Percentiles rank a stretch among this genome's conserved stretches.
These are phyloP conservation scores for Dendrocincla tyrannina DNA, from an alignment of 2,797 vertebrate species.

Conservation along the genomic window DNA sequence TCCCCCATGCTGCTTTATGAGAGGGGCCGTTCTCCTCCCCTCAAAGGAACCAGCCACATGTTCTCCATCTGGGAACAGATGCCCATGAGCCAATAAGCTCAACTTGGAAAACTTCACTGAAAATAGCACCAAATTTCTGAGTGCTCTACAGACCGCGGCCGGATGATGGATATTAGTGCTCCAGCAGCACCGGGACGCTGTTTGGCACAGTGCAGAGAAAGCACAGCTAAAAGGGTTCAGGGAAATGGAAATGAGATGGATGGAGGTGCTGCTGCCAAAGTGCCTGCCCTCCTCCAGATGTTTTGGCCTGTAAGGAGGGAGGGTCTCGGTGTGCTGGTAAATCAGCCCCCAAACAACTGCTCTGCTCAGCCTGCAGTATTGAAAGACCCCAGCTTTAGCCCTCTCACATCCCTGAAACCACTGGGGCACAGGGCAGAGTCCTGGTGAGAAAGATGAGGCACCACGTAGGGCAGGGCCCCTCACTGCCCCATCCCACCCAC, in stretches of 20 bases:
- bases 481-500: background rate
- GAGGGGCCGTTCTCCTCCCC: background rate
- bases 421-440: background rate
- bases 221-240: background rate
- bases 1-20: constrained; percentile 44
- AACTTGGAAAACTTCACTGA: constrained; percentile 52
- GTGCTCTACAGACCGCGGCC: background rate
- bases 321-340: background rate
- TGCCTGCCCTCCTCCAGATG: background rate
- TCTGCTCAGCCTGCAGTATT: background rate
- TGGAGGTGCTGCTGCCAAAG: constrained; percentile 19
- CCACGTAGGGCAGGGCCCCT: background rate
- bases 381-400: background rate
- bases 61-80: constrained; percentile 63
- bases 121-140: constrained; percentile 42
- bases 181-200: background rate
- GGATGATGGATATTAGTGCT: constrained; percentile 41
- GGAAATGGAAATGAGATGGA: constrained; percentile 16
- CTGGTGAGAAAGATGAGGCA: background rate
- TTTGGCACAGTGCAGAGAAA: background rate
- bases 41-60: constrained; percentile 22
- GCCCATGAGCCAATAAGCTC: constrained; percentile 45
- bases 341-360: background rate
- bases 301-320: background rate
- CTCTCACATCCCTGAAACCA: fast-evolving